A percentile compares a stretch with the other conserved stretches of the same genome.
These are phyloP conservation scores for Chunga burmeisteri DNA, from an alignment of 2,113 vertebrate species.

Conservation along the genomic window DNA sequence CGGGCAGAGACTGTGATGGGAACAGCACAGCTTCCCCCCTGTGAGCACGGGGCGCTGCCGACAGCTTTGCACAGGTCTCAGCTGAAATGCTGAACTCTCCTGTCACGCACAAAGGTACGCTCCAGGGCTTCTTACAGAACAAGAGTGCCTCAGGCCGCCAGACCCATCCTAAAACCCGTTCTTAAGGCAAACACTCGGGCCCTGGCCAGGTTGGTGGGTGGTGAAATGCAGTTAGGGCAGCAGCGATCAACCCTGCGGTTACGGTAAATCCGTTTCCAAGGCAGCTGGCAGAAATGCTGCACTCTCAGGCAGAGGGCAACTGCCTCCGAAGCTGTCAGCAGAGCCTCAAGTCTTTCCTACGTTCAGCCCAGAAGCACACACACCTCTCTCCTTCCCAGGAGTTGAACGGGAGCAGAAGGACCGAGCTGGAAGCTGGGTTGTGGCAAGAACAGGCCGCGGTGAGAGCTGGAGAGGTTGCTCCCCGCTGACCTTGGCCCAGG, in stretches of 20 bases:
- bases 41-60: not conserved
- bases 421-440: not conserved
- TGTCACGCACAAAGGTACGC: accelerated
- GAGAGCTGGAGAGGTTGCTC: not conserved
- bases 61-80: not conserved
- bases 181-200: accelerated
- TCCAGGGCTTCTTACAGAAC: too few relatives aligned
- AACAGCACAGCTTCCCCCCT: accelerated
- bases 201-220: accelerated
- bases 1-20: accelerated
- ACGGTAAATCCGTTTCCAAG: accelerated
- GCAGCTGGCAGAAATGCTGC: not conserved
- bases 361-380: not conserved
- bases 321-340: not conserved
- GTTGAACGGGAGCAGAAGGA: not conserved
- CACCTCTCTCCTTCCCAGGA: accelerated
- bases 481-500: accelerated
- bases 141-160: not conserved
- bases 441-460: not conserved
- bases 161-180: not conserved
- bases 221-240: accelerated
- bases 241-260: accelerated
- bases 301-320: not conserved
- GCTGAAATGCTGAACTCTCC: not conserved
- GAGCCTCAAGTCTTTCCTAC: not conserved